Percentiles rank a stretch among this genome's conserved stretches.
Conservation (phyloP, 2,888 invertebrate genomes). For the Amaurobius ferox region DNA sequence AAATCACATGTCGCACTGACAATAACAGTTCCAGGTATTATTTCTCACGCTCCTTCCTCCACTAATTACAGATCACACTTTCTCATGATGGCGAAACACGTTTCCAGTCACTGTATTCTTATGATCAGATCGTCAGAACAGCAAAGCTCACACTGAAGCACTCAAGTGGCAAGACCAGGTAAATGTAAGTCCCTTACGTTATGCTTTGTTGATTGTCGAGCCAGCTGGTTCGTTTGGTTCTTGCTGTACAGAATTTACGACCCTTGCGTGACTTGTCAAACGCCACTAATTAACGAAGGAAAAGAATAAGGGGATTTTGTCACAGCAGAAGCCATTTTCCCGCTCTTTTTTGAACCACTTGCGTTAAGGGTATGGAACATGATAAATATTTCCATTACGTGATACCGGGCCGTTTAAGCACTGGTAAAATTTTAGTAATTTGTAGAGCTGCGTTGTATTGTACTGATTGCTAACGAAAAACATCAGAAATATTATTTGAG, state of each 20-base stretch:
- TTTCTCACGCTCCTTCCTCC: no score
- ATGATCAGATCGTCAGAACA: background rate
- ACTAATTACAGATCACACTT: background rate
- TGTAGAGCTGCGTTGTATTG: no score
- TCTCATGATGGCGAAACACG: background rate
- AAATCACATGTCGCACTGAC: no score
- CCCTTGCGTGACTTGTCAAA: constrained; percentile 25
- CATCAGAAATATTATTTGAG: no score
- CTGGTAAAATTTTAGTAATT: background rate
- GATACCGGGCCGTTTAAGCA: background rate
- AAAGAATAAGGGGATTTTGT: background rate
- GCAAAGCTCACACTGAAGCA: no score
- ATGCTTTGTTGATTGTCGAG: constrained; percentile 48
- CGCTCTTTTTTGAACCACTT: background rate
- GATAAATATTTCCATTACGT: background rate
- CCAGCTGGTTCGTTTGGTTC: constrained; percentile 48
- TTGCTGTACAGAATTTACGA: constrained; percentile 20
- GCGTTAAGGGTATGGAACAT: background rate
- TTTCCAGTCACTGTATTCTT: background rate
- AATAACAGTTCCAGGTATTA: no score
- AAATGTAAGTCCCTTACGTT: constrained; percentile 27
- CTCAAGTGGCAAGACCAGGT: background rate
- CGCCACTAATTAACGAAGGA: background rate
- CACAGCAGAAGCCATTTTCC: background rate
- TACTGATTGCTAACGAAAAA: no score